Percentiles rank a stretch among this genome's conserved stretches.
phyloP scores from a whole-genome alignment of 2,888 invertebrate species.

The Eremobia ochroleuca region DNA sequence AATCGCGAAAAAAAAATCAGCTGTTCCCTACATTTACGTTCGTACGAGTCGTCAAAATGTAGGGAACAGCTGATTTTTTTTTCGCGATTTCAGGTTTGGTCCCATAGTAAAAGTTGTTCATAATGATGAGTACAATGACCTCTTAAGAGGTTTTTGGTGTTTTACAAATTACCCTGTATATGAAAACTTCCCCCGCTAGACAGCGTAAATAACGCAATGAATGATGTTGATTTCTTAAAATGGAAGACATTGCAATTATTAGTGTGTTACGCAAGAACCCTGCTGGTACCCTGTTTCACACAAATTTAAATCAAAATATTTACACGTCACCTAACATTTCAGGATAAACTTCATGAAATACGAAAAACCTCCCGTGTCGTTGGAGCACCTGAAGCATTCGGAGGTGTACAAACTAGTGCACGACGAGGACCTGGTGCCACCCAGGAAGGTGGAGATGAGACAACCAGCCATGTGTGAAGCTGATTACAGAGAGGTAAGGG shows the following conservation, averaged over 20 bases:
- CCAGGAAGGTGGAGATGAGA: conserved; percentile 92
- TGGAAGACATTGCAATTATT: neutral
- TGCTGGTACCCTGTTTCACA: neutral
- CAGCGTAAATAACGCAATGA: too few relatives aligned
- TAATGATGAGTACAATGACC: too few relatives aligned
- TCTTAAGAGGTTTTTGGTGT: too few relatives aligned
- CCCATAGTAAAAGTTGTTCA: too few relatives aligned
- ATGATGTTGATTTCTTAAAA: too few relatives aligned
- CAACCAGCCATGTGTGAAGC: conserved; percentile 92
- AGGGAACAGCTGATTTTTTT: too few relatives aligned
- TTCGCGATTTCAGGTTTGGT: too few relatives aligned
- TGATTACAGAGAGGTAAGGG: conserved; percentile 89
- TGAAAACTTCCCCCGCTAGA: too few relatives aligned
- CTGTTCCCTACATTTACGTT: too few relatives aligned
- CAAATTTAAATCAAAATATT: neutral
- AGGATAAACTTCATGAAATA: conserved; percentile 98
- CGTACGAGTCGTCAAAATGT: too few relatives aligned
- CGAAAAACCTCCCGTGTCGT: conserved; percentile 94
- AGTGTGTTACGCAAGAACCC: neutral
- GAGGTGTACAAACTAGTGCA: conserved; percentile 96
- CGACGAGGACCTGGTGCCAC: conserved; percentile 93
- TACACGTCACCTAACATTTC: conserved; percentile 42
- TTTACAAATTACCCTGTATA: too few relatives aligned
- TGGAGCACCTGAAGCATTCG: conserved; percentile 94
- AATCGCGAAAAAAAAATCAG: too few relatives aligned